These are phyloP conservation scores for Phylloscopus collybita DNA, from an alignment of 2,797 vertebrate species.

Conservation along the genomic window DNA sequence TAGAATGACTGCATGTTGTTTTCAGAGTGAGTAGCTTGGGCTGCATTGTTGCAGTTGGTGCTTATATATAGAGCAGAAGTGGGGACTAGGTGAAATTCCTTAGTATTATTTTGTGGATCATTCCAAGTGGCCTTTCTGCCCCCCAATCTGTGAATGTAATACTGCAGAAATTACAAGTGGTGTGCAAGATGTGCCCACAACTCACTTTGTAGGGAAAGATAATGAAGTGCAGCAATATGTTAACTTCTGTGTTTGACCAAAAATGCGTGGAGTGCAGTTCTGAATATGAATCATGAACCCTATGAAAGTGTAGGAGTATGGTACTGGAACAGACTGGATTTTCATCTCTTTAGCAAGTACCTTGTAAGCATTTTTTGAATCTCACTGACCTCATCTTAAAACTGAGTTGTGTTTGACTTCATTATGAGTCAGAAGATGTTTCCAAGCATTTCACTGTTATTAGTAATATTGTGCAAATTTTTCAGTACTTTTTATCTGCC, in stretches of 20 bases:
- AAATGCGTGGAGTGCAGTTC: neutral
- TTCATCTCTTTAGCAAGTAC: neutral
- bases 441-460: neutral
- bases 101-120: neutral
- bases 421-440: neutral
- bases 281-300: neutral
- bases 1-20: neutral
- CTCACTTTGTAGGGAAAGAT: neutral
- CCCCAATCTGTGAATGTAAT: rapidly evolving
- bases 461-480: neutral
- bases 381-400: neutral
- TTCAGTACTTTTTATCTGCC: neutral
- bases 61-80: neutral
- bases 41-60: neutral
- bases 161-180: neutral
- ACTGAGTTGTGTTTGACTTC: neutral
- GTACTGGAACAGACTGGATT: neutral
- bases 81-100: neutral
- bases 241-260: neutral
- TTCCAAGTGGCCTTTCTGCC: neutral
- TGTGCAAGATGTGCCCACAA: neutral
- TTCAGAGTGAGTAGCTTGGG: neutral
- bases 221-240: neutral
- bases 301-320: neutral
- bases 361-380: neutral